phyloP scores from a whole-genome alignment of 2,888 invertebrate species.

The Drosophila paramelanica region DNA sequence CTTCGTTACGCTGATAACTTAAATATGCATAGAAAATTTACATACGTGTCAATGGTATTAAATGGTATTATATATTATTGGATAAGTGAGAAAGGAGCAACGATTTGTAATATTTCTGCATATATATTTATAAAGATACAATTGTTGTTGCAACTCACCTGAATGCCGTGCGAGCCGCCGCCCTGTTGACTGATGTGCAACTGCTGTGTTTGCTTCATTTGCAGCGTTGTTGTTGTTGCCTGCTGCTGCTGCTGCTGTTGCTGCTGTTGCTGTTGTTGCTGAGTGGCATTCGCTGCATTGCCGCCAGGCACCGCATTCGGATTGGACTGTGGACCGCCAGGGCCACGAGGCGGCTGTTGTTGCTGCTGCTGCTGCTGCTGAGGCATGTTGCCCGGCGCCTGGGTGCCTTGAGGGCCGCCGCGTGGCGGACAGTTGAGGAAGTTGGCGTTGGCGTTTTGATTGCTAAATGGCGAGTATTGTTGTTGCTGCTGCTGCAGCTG shows the following conservation, averaged over 20 bases:
- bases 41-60: conserved; percentile 80
- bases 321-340: conserved; percentile 64
- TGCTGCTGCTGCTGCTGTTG: conserved; percentile 77
- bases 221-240: conserved; percentile 87
- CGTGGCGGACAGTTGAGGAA: conserved; percentile 84
- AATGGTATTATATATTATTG: conserved; percentile 73
- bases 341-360: conserved; percentile 65
- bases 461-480: conserved; percentile 89
- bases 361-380: conserved; percentile 61
- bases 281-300: conserved; percentile 74
- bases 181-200: conserved; percentile 93
- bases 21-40: conserved; percentile 77
- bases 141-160: conserved; percentile 87
- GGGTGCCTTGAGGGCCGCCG: conserved; percentile 59
- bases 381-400: conserved; percentile 59
- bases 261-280: conserved; percentile 60
- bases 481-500: conserved; percentile 84
- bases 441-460: conserved; percentile 81
- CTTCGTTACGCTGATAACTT: conserved; percentile 79
- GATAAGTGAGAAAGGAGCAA: conserved; percentile 45
- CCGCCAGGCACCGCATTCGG: conserved; percentile 70
- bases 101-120: neutral
- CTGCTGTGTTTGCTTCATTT: conserved; percentile 95
- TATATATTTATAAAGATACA: neutral
- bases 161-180: conserved; percentile 91